Percentiles rank a stretch among this genome's conserved stretches.
Evolutionary conservation across 2,888 invertebrate species (phyloP).

Genomic region (Silvanus unidentatus): DNA sequence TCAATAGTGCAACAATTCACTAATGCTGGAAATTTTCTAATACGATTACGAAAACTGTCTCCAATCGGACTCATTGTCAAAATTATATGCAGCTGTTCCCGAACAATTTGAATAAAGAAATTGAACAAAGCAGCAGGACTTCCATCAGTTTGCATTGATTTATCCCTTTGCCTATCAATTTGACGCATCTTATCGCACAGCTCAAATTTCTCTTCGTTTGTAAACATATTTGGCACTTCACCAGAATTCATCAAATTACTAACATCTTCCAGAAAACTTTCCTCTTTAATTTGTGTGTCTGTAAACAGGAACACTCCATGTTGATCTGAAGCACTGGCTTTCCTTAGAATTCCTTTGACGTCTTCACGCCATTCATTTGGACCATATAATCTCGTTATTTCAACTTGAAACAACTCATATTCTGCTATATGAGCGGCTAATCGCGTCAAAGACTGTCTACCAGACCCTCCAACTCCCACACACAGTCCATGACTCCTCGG

Average conservation of each 20-base stretch:
- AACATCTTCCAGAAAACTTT: slow-evolving; percentile 87
- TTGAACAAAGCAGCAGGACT: slow-evolving; percentile 85
- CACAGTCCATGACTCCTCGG: slow-evolving; percentile 75
- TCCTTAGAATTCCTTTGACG: slow-evolving; percentile 70
- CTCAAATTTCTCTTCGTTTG: slow-evolving; percentile 79
- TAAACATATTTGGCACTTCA: slow-evolving; percentile 87
- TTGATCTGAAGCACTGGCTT: slow-evolving; percentile 76
- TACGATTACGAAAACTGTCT: slow-evolving; percentile 71
- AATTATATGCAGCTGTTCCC: slow-evolving; percentile 86
- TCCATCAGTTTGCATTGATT: slow-evolving; percentile 85
- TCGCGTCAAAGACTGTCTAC: slow-evolving; percentile 84
- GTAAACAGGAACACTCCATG: slow-evolving; percentile 87
- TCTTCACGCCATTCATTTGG: slow-evolving; percentile 87
- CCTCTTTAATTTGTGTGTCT: slow-evolving; percentile 90
- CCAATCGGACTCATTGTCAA: slow-evolving; percentile 89
- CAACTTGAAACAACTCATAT: slow-evolving; percentile 87
- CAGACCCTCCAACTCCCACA: slow-evolving; percentile 90
- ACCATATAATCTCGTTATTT: slow-evolving; percentile 83
- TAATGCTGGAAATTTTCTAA: slow-evolving; percentile 86
- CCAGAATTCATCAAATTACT: slow-evolving; percentile 89
- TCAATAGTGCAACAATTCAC: slow-evolving; percentile 95
- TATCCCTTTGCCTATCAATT: slow-evolving; percentile 83
- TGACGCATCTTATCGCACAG: slow-evolving; percentile 89
- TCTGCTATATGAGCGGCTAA: slow-evolving; percentile 91
- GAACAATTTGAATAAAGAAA: slow-evolving; percentile 79